Evolutionary conservation across 2,113 vertebrate species (phyloP).

Genomic region (Apteryx owenii): DNA sequence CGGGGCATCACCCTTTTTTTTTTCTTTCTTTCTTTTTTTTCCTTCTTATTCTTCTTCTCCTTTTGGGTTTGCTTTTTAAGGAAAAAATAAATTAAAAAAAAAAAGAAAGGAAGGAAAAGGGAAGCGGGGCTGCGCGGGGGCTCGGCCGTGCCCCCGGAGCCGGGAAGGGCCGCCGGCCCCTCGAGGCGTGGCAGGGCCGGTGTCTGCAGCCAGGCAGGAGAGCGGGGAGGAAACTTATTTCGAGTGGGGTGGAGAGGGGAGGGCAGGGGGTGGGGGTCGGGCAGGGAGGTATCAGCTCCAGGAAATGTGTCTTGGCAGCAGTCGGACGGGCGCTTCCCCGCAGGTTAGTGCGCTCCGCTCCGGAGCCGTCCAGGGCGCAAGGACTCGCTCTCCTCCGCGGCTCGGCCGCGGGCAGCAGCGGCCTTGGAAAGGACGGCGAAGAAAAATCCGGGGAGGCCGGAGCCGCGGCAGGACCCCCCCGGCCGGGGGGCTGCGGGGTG

Average conservation of each 20-base stretch:
- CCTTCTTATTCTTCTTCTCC: background rate
- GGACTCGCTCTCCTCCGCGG: background rate
- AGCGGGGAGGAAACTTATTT: constrained; percentile 55
- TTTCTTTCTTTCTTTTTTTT: background rate
- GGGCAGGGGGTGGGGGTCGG: constrained; percentile 26
- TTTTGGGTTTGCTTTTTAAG: background rate
- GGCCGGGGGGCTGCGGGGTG: background rate
- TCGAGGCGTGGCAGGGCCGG: constrained; percentile 29
- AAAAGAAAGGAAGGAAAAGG: background rate
- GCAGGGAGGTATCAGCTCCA: constrained; percentile 40
- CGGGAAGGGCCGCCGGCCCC: background rate
- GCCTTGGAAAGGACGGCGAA: background rate
- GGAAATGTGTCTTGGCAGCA: constrained; percentile 48
- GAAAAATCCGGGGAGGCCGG: background rate
- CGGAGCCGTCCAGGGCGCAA: background rate
- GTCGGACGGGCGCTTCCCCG: constrained; percentile 38
- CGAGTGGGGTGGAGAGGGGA: constrained; percentile 29
- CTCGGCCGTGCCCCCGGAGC: background rate
- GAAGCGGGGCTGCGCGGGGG: background rate
- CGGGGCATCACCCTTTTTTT: background rate
- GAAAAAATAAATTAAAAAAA: background rate
- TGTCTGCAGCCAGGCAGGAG: constrained; percentile 39
- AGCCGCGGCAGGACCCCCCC: background rate
- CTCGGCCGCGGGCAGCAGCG: background rate
- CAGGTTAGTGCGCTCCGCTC: constrained; percentile 5